A percentile compares a stretch with the other conserved stretches of the same genome.
Conservation (phyloP, 1,140 invertebrate genomes). For the Brachionus asplanchnoidis region DNA sequence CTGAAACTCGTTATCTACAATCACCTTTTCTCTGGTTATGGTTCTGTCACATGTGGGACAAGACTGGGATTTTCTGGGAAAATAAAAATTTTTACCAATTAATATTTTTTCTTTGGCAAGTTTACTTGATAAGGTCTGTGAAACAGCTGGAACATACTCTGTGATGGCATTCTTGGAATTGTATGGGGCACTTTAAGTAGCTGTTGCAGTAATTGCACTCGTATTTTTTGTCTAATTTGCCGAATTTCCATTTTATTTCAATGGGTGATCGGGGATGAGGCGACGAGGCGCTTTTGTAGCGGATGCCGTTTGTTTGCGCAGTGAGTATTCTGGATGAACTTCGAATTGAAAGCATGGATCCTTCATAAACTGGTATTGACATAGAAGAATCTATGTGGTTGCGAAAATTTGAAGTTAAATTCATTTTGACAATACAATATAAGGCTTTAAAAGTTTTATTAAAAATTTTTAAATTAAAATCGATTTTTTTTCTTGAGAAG, state of each 20-base stretch:
- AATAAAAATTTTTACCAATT: background rate
- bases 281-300: background rate
- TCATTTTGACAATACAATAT: background rate
- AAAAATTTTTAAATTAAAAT: background rate
- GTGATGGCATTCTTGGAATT: slow-evolving; percentile 50
- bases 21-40: slow-evolving; percentile 43
- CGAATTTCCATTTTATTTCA: slow-evolving; percentile 40
- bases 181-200: slow-evolving; percentile 47
- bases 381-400: slow-evolving; percentile 32
- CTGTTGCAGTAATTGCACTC: slow-evolving; percentile 47
- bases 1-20: slow-evolving; percentile 48
- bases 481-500: background rate
- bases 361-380: slow-evolving; percentile 41
- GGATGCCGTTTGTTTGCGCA: background rate
- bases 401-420: slow-evolving; percentile 25
- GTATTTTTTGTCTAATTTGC: slow-evolving; percentile 47
- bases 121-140: slow-evolving; percentile 47
- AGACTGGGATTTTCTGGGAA: background rate
- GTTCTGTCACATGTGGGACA: slow-evolving; percentile 29
- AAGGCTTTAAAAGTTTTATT: background rate
- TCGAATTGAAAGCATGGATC: slow-evolving; percentile 37
- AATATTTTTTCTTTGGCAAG: no score
- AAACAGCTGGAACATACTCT: slow-evolving; percentile 49
- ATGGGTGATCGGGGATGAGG: slow-evolving; percentile 25
- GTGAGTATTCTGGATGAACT: slow-evolving; percentile 29